Evolutionary conservation across 1,140 invertebrate species (phyloP).

Genomic region (Zaprionus davidi): DNA sequence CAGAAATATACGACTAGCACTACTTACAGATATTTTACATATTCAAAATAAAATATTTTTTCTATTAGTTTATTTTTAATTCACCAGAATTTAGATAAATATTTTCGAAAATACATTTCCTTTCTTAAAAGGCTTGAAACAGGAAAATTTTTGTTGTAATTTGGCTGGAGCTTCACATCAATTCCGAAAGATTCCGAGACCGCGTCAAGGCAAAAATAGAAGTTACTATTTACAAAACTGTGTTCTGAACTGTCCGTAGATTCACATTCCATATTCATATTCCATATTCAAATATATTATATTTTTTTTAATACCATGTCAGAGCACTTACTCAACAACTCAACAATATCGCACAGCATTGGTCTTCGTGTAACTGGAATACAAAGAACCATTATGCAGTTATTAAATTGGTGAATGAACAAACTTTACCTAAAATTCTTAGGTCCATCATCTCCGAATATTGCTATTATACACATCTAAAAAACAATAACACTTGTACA

Average conservation of each 20-base stretch:
- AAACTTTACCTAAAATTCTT: background rate
- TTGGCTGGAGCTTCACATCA: background rate
- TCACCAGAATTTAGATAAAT: background rate
- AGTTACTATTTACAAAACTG: background rate
- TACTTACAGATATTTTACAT: background rate
- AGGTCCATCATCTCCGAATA: background rate
- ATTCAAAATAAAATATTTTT: background rate
- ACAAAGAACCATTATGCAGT: background rate
- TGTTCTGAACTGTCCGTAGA: too few relatives aligned
- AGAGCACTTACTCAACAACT: background rate
- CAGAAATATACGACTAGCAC: background rate
- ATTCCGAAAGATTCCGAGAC: background rate
- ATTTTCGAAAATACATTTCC: background rate
- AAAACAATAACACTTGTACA: background rate
- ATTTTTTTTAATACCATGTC: background rate
- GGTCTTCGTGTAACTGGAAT: background rate
- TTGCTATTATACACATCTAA: background rate
- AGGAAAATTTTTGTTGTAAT: background rate
- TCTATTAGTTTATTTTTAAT: background rate
- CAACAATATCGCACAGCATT: background rate
- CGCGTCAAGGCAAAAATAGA: background rate
- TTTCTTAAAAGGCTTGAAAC: background rate
- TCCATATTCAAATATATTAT: background rate
- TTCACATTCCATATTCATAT: too few relatives aligned
- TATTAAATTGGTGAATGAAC: background rate